Conservation (phyloP, 2,888 invertebrate genomes). For the Nebria brevicollis region DNA sequence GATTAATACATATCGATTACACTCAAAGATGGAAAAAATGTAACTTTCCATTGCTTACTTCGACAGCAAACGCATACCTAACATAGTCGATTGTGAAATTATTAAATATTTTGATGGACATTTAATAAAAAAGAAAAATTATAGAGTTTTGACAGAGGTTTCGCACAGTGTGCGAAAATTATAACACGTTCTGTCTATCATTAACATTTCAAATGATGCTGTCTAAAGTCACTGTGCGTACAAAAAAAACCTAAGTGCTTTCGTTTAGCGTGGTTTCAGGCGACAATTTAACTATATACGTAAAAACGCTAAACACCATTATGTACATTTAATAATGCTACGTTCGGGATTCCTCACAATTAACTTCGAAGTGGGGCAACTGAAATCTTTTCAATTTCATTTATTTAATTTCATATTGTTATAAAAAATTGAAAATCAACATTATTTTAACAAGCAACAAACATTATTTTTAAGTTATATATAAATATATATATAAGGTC, state of each 20-base stretch:
- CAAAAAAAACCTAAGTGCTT: slow-evolving; percentile 38
- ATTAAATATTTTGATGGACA: slow-evolving; percentile 1
- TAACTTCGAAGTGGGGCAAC: neutral
- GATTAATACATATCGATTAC: slow-evolving; percentile 1
- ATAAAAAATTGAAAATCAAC: neutral
- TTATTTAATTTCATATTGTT: neutral
- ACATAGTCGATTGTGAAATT: neutral
- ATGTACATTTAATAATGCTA: slow-evolving; percentile 30
- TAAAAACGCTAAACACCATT: slow-evolving; percentile 30
- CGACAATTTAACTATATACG: slow-evolving; percentile 37
- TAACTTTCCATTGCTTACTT: neutral
- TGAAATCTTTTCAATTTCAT: neutral
- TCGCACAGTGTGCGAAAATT: slow-evolving; percentile 33
- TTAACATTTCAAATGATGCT: slow-evolving; percentile 38
- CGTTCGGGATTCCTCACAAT: neutral
- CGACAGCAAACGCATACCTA: neutral
- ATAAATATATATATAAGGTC: too few relatives aligned
- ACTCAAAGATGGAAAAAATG: neutral
- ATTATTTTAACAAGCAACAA: too few relatives aligned
- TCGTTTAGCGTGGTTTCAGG: slow-evolving; percentile 38
- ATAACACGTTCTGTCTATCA: slow-evolving; percentile 34
- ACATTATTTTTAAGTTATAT: too few relatives aligned
- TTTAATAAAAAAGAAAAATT: neutral
- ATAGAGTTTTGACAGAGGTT: neutral
- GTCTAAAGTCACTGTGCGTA: slow-evolving; percentile 26